These are phyloP conservation scores for Luscinia megarhynchos DNA, from an alignment of 2,797 vertebrate species.

Conservation along the genomic window DNA sequence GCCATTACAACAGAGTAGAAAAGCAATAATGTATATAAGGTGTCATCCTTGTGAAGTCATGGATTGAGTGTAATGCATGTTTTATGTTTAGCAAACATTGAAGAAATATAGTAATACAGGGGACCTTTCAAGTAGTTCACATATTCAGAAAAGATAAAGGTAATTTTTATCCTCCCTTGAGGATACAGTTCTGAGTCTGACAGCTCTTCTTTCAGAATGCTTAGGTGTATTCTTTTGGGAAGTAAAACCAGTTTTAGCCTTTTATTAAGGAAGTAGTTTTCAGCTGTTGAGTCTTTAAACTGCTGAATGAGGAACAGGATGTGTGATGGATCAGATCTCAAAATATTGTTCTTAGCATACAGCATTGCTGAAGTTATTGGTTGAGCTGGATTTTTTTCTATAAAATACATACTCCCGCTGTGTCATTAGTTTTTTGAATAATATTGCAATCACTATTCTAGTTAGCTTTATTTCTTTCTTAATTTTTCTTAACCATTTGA, in stretches of 20 bases:
- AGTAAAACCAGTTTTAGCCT: not conserved
- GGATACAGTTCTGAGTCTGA: not conserved
- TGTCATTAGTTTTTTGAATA: not conserved
- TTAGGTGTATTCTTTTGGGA: not conserved
- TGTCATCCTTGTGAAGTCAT: not conserved
- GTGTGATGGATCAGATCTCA: not conserved
- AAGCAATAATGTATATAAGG: not conserved
- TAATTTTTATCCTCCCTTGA: not conserved
- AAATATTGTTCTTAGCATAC: not conserved
- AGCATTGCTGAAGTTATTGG: not conserved
- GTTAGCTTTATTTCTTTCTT: not conserved
- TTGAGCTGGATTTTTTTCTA: not conserved
- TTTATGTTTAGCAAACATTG: not conserved
- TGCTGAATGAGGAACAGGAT: not conserved
- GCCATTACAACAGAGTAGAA: not conserved
- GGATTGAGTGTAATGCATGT: not conserved
- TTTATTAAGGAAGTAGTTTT: not conserved
- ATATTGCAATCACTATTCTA: not conserved
- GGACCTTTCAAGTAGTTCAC: not conserved
- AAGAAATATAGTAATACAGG: not conserved
- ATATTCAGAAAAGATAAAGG: not conserved
- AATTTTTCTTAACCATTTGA: not conserved
- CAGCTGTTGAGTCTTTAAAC: not conserved
- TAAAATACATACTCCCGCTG: not conserved
- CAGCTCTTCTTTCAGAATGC: not conserved